Conservation (phyloP, 1,140 invertebrate species). For the Colletes gigas region DNA sequence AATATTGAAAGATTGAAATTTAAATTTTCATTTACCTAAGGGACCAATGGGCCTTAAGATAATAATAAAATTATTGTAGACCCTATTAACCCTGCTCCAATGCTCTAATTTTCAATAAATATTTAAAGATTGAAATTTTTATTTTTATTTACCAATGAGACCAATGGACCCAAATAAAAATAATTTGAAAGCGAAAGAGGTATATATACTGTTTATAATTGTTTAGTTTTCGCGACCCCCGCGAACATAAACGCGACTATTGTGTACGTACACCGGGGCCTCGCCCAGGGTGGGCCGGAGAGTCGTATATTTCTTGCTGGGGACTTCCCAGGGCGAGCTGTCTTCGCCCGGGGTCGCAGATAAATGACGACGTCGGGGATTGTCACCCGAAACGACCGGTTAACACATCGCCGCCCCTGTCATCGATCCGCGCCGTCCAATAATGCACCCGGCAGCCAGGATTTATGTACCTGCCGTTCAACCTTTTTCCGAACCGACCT, state of each 20-base stretch:
- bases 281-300: conserved; percentile 61
- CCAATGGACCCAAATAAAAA: too few species aligned
- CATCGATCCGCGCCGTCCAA: conserved; percentile 64
- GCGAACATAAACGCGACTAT: background rate
- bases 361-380: conserved; percentile 58
- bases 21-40: too few species aligned
- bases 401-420: conserved; percentile 67
- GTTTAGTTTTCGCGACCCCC: background rate
- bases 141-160: too few species aligned
- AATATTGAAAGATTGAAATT: too few species aligned
- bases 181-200: too few species aligned
- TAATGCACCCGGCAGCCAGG: conserved; percentile 46
- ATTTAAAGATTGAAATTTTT: too few species aligned
- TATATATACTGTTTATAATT: background rate
- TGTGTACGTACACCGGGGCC: background rate
- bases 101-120: too few species aligned
- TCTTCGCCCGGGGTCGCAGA: conserved; percentile 56
- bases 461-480: conserved; percentile 61
- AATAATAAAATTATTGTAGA: too few species aligned
- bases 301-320: conserved; percentile 65
- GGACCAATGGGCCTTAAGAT: too few species aligned
- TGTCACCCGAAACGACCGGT: conserved; percentile 66
- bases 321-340: conserved; percentile 64
- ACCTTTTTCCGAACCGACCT: conserved; percentile 37
- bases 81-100: too few species aligned